These are phyloP conservation scores for Psilopsiagon aurifrons DNA, from an alignment of 2,113 vertebrate genomes.

Conservation along the genomic window DNA sequence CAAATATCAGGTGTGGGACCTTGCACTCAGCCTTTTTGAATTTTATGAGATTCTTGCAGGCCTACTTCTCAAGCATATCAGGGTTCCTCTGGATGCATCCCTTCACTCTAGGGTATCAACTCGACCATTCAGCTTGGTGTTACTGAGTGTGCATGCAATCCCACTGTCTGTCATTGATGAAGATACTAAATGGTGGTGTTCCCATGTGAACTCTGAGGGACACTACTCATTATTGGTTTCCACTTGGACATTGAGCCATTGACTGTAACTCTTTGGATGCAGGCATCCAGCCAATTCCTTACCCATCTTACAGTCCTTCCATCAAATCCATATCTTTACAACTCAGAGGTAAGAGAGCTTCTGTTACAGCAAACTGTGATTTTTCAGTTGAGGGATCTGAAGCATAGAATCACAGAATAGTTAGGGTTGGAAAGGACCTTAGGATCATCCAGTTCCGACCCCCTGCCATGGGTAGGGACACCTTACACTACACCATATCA, in stretches of 20 bases:
- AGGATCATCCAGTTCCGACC: no score
- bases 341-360: neutral
- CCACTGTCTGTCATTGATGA: neutral
- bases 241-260: neutral
- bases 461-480: no score
- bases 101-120: neutral
- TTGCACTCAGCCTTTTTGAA: neutral
- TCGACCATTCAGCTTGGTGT: neutral
- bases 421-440: no score
- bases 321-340: rapidly evolving
- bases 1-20: neutral
- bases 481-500: no score
- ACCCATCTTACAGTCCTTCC: neutral
- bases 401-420: neutral
- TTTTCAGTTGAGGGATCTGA: neutral
- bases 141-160: neutral
- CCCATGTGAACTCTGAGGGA: neutral
- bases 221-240: neutral
- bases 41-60: neutral
- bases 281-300: neutral
- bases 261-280: neutral
- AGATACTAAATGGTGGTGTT: rapidly evolving
- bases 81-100: neutral
- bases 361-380: neutral
- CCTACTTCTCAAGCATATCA: rapidly evolving